phyloP scores from a whole-genome alignment of 2,113 vertebrate species.

The Anoplopoma fimbria region DNA sequence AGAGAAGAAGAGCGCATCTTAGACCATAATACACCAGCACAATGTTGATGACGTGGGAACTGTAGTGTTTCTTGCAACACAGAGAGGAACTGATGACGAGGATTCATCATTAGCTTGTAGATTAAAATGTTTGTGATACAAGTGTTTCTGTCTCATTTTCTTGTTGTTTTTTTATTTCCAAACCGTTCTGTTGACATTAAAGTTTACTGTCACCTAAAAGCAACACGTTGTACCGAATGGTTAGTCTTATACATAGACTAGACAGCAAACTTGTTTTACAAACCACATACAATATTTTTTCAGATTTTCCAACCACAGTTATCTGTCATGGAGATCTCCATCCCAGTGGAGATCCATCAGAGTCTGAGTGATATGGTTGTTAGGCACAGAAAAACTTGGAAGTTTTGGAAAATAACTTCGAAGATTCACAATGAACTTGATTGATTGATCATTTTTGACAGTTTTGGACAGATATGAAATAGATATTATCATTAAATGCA shows the following conservation, averaged over 20 bases:
- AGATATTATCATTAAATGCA: too few relatives aligned
- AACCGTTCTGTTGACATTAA: not conserved
- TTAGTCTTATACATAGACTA: not conserved
- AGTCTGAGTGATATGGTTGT: too few relatives aligned
- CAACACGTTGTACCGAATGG: not conserved
- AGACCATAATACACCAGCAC: constrained; percentile 10
- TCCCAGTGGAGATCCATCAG: too few relatives aligned
- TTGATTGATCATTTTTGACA: too few relatives aligned
- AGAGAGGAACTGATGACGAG: not conserved
- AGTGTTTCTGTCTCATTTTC: not conserved
- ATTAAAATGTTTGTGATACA: not conserved
- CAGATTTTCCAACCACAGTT: too few relatives aligned
- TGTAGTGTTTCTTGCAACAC: not conserved
- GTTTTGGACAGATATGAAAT: too few relatives aligned
- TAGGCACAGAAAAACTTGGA: too few relatives aligned
- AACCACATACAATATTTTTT: too few relatives aligned
- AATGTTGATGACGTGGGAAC: not conserved
- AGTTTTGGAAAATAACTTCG: too few relatives aligned
- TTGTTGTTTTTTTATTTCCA: not conserved
- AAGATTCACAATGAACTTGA: too few relatives aligned
- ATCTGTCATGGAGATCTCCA: too few relatives aligned
- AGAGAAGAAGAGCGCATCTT: not conserved
- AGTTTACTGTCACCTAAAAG: not conserved
- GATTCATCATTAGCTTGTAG: not conserved
- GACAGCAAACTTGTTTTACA: too few relatives aligned